phyloP scores from a whole-genome alignment of 1,140 invertebrate genomes.

The Sycophila sp. region DNA sequence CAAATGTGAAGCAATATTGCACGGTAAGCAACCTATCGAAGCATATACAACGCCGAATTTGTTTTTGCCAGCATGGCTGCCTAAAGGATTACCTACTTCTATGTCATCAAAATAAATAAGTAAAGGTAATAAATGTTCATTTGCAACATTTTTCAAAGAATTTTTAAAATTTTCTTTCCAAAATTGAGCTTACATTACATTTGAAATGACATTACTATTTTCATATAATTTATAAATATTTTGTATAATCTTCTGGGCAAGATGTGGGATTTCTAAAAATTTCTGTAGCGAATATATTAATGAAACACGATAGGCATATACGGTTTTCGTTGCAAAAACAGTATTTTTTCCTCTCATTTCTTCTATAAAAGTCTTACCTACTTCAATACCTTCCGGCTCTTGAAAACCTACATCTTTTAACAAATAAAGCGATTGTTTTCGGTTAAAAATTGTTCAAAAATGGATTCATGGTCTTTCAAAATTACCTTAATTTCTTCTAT shows the following conservation, averaged over 20 bases:
- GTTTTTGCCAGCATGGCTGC: background rate
- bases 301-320: background rate
- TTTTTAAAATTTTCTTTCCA: slow-evolving; percentile 4
- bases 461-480: background rate
- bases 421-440: background rate
- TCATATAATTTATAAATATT: background rate
- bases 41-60: slow-evolving; percentile 17
- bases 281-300: background rate
- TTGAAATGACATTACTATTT: background rate
- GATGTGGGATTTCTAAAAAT: background rate
- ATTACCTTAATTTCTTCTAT: background rate
- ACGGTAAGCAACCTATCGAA: background rate
- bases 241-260: background rate
- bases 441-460: background rate
- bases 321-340: background rate
- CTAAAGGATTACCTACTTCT: slow-evolving; percentile 5
- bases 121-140: background rate
- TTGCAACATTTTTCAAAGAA: background rate
- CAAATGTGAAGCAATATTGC: background rate
- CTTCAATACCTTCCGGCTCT: slow-evolving; percentile 4
- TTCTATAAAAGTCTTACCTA: background rate
- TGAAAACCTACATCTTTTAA: slow-evolving; percentile 36
- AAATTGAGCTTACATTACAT: background rate
- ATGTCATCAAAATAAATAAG: slow-evolving; percentile 9
- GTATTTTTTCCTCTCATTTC: background rate